Evolutionary conservation across 1,140 invertebrate genomes (phyloP), one percentile per base, ranked within the genome.

Genomic region (Propsilocerus akamusi): DNA sequence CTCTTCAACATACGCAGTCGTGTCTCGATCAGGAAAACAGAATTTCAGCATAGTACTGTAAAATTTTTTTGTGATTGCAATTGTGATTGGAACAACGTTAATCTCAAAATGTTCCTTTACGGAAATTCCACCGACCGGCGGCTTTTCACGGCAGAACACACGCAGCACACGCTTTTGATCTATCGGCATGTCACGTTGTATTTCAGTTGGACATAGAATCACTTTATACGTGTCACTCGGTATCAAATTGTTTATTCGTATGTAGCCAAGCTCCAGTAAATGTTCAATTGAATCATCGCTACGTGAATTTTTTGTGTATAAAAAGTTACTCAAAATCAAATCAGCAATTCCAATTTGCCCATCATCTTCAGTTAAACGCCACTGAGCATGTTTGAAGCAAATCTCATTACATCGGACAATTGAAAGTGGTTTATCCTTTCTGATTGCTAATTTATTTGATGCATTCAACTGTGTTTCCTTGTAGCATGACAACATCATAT

Each of bases 51-150:
- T 94, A 10, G 87, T 96, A 60, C 88, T 90, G 69, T 93, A 98
- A 66, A 99, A 97, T 62, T 95, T 91, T 66, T 95, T 93, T 0
- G 94, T 99, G 26, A 99, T 70, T 78, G 89, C 86, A 55, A 95
- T 91, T 0, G 86, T 89, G 46, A 96, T 76, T 28, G 92, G 92
- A 5, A 91, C 87, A 34, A 96, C 82, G 68, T 94, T 95, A 32
- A 95, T 90, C 68, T 97, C 93, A 65, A 99, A 95, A 69, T 98
- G 94, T 62, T 98, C 95, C 64, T 98, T 98, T 0, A 99, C 89
- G 0, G 91, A 88, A 54, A 99, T 99, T 1, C 95, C 96, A 41
- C 91, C 94, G 26, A 98, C 93, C 17, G 90, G 84, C 47, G 88
- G 86, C 55, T 85, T 83, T 66, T 94, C 89, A 28, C 87, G 71